These are phyloP conservation scores for Dendrocincla tyrannina DNA, from an alignment of 2,797 vertebrate species.

Conservation along the genomic window DNA sequence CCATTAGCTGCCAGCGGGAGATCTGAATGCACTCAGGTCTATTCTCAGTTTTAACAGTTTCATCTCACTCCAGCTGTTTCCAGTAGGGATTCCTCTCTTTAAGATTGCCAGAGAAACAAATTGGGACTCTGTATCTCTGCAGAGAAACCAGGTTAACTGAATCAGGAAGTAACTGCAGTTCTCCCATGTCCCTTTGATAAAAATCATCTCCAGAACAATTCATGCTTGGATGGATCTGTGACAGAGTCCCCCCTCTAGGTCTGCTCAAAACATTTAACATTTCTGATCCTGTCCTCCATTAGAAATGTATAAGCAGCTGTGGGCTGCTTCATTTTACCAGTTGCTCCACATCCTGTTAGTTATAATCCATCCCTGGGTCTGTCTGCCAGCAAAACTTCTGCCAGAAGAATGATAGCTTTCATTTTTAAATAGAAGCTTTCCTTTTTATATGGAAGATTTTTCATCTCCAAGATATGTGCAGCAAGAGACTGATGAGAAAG, in stretches of 20 bases:
- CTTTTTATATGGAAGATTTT: not conserved
- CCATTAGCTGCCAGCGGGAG: slow-evolving; percentile 39
- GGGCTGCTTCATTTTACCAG: slow-evolving; percentile 21
- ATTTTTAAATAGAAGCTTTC: slow-evolving; percentile 33
- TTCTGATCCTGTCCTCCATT: slow-evolving; percentile 18
- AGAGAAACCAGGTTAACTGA: slow-evolving; percentile 46
- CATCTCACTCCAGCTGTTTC: slow-evolving; percentile 41
- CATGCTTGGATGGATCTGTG: slow-evolving; percentile 21
- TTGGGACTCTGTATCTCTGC: not conserved
- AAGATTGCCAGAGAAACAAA: slow-evolving; percentile 16
- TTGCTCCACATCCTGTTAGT: slow-evolving; percentile 2
- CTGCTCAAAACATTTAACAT: slow-evolving; percentile 14
- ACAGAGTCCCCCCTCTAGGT: slow-evolving; percentile 16
- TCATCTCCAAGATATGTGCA: not conserved
- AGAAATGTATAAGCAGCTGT: slow-evolving; percentile 12
- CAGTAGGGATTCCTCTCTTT: slow-evolving; percentile 34
- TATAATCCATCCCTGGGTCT: slow-evolving; percentile 12
- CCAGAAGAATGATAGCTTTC: slow-evolving; percentile 25
- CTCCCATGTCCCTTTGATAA: not conserved
- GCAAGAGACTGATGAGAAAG: slow-evolving; percentile 20
- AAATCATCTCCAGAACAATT: slow-evolving; percentile 33
- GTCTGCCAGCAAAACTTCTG: slow-evolving; percentile 44
- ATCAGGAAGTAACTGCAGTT: slow-evolving; percentile 19
- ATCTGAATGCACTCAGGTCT: slow-evolving; percentile 20
- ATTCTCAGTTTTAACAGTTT: not conserved